A percentile compares a stretch with the other conserved stretches of the same genome.
Conservation (phyloP, 2,797 vertebrate species). For the Hemitrygon akajei region DNA sequence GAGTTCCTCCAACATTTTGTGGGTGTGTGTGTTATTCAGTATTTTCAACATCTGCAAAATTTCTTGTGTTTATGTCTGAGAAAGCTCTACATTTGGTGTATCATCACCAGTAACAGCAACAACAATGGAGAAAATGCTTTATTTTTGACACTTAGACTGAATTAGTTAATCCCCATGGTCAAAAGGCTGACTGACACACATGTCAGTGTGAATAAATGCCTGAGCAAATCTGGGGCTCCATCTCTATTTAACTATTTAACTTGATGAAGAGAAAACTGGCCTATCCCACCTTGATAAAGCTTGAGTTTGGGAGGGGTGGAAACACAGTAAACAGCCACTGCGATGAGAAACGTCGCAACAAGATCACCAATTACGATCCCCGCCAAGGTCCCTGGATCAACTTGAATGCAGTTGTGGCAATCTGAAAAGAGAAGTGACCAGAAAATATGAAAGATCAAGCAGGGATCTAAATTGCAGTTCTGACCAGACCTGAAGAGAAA, state of each 20-base stretch:
- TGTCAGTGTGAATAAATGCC: neutral
- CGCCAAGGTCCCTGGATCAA: rapidly evolving
- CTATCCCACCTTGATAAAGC: slow-evolving; percentile 45
- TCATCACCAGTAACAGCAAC: neutral
- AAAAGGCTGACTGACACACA: neutral
- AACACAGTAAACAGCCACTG: slow-evolving; percentile 53
- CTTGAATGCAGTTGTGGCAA: slow-evolving; percentile 55
- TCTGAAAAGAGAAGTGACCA: slow-evolving; percentile 44
- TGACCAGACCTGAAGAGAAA: neutral
- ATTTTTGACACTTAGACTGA: neutral
- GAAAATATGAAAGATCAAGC: neutral
- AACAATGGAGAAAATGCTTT: neutral
- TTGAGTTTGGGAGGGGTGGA: slow-evolving; percentile 38
- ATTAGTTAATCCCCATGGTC: neutral
- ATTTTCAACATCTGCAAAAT: too few species aligned
- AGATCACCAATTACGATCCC: slow-evolving; percentile 48
- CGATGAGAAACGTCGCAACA: slow-evolving; percentile 47
- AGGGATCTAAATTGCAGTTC: too few species aligned
- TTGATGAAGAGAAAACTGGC: slow-evolving; percentile 40
- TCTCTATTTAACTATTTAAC: neutral
- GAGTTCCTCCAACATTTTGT: too few species aligned
- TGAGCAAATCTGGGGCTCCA: neutral
- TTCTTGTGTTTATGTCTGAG: too few species aligned
- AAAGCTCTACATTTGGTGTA: too few species aligned
- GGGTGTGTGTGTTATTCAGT: too few species aligned